Evolutionary conservation across 2,113 vertebrate species (phyloP), one percentile per base, ranked within the genome.

Genomic region (Elephantulus edwardii): DNA sequence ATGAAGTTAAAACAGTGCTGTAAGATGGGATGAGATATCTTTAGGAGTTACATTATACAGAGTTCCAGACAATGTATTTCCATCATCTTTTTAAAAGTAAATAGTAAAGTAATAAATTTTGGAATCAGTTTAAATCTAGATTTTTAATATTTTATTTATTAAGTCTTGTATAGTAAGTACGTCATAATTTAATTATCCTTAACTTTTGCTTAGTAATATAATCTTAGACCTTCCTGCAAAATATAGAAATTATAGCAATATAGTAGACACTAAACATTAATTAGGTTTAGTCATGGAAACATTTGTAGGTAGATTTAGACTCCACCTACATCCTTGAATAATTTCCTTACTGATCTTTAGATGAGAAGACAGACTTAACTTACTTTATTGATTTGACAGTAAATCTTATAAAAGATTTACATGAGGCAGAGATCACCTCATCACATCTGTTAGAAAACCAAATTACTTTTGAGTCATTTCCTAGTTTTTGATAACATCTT

Each of bases 401-500:
- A 50, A 88, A 84, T 89, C 85, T 58, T 46, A 83, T 77, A 26
- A 94, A 89, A 89, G 48, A 44, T 84, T 60, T 92, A 11, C 8
- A 35, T 40, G 72, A 91, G 83, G 30, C 76, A 92, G 88, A 88
- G 52, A 83, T 86, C 35, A 50, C 66, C 48, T 72, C 86, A 83
- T 42, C 7, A 38, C 68, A 26, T 88, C 28, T 28, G 22, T 91
- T 92, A 64, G 71, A 35, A 91, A 78, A 48, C 42, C 48, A 88
- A 94, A 80, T 86, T 40, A 83, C 52, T 87, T 89, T 60, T 72
- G 26, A 86, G 33, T 62, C 83, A 44, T 92, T 95, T 93, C 35
- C 46, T 40, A 68, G 40, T 85, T 90, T n/a, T 24, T 80, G 75
- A 66, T 91, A 81, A 88, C 28, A 35, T 77, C 48, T 93, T 90